Evolutionary conservation across 2,797 vertebrate genomes (phyloP).

Genomic region (Fratercula arctica): DNA sequence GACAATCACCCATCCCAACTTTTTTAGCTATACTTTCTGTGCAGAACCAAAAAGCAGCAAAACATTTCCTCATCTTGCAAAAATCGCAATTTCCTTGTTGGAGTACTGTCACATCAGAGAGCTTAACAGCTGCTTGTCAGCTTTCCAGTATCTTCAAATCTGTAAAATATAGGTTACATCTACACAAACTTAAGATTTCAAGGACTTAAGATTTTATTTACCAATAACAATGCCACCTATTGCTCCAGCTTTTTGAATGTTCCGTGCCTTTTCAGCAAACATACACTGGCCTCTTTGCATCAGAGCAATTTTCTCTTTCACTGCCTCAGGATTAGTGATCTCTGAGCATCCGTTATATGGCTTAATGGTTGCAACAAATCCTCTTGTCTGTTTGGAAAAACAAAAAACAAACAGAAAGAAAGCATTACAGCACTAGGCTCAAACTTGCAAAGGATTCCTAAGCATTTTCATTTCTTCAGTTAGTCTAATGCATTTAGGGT

Average conservation of each 20-base stretch:
- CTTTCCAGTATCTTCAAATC: background rate
- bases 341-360: constrained; percentile 94
- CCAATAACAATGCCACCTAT: constrained; percentile 97
- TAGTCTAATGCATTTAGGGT: background rate
- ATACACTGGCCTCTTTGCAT: constrained; percentile 98
- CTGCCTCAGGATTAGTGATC: constrained; percentile 87
- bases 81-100: background rate
- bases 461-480: background rate
- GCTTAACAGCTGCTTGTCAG: background rate
- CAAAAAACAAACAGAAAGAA: background rate
- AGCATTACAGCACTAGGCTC: background rate
- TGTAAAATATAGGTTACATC: background rate
- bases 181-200: background rate
- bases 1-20: background rate
- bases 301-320: constrained; percentile 92
- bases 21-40: background rate
- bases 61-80: background rate
- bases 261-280: constrained; percentile 98
- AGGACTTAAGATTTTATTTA: constrained; percentile 69
- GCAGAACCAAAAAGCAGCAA: background rate
- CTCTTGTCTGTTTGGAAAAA: constrained; percentile 83
- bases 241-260: constrained; percentile 94
- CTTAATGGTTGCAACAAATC: constrained; percentile 91
- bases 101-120: background rate
- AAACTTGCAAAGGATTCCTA: background rate